These are phyloP conservation scores for Stomatorhinus walkeri DNA, from an alignment of 2,797 vertebrate species.

Conservation along the genomic window DNA sequence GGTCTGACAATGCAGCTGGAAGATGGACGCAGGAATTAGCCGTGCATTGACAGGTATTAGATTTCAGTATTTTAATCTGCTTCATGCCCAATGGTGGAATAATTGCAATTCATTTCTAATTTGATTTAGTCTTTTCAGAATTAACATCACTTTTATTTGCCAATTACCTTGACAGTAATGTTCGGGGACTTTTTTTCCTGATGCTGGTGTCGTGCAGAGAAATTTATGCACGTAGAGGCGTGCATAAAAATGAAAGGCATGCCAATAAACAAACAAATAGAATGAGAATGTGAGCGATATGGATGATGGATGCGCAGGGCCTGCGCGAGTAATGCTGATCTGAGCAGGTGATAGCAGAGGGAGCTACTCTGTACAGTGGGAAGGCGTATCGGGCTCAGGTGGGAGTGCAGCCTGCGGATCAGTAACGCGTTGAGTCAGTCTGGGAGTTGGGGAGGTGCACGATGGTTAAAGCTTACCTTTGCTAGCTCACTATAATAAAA, in stretches of 20 bases:
- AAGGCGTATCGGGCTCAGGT: background rate
- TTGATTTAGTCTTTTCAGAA: background rate
- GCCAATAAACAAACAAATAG: background rate
- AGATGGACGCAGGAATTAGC: background rate
- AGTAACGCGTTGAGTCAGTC: background rate
- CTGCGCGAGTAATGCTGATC: background rate
- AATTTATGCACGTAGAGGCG: background rate
- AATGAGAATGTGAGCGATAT: background rate
- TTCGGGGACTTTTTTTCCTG: background rate
- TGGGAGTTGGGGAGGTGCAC: background rate
- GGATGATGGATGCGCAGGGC: background rate
- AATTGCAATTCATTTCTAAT: background rate
- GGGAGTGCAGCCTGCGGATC: background rate
- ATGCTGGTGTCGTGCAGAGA: background rate
- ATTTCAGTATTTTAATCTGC: background rate
- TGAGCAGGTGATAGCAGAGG: background rate
- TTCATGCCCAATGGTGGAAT: background rate
- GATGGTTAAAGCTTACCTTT: background rate
- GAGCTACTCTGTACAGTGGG: background rate
- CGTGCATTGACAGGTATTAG: background rate
- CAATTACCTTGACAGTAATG: background rate
- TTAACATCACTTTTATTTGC: background rate
- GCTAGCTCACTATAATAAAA: background rate
- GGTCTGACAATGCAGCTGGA: background rate
- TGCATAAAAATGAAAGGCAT: background rate